Base-by-base conservation (phyloP, 1,140 invertebrate species). In the Rhagoletis pomonella region DNA sequence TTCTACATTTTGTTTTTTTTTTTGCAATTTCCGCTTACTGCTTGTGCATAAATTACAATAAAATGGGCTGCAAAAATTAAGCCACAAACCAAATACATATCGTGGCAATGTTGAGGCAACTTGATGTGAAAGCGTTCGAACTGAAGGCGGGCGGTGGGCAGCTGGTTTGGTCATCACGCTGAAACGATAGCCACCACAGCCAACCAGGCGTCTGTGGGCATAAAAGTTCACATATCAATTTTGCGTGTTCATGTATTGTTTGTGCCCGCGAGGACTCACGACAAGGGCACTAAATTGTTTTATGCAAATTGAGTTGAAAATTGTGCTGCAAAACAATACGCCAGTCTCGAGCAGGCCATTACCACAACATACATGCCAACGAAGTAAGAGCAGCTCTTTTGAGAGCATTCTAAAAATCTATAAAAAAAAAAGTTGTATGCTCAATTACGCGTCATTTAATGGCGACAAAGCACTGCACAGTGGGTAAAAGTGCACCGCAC, bases 221-320 rank as follows among this genome's bases (percentile, higher is more conserved):
- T n/a, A 62, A 14, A 55, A 55, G 50, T 55, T 55, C 50, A 55
- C 50, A 55, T 55, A 55, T 5, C 50, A 55, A 29, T 29, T 29
- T 29, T 62, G 2, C 5, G 50, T 55, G 50, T 2, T 10, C 50
- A 55, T 55, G 10, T 55, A 10, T 10, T 7, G 50, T 55, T 55
- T 10, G n/a, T 10, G 9, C n/a, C n/a, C 47, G 19, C 10, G 73
- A 10, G 50, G 47, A 19, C 47, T 55, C 47, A 50, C 73, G 73
- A 58, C 73, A 55, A 81, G 73, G 47, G 47, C 73, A 81, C 47
- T 29, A 81, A 81, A 81, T 81, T 81, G 73, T 81, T 81, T 81
- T 81, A 81, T 81, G 73, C 73, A 81, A 81, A 81, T 81, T 81
- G 73, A 55, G 50, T 81, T 81, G 73, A 81, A 81, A 81, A 81